These are phyloP conservation scores for Leptobrachium ailaonicum DNA, from an alignment of 2,113 vertebrate genomes.

Conservation along the genomic window DNA sequence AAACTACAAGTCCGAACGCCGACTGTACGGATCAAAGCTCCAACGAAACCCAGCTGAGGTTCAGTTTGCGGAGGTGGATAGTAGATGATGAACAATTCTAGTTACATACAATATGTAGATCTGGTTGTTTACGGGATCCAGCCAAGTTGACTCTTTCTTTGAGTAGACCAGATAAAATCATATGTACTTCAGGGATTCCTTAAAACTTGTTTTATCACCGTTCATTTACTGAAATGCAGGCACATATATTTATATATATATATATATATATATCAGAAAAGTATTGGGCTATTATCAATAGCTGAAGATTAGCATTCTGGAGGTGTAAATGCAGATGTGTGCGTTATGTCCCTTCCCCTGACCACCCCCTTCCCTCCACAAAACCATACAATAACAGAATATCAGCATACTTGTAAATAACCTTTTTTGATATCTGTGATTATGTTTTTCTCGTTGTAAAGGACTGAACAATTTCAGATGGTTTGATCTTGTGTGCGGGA, in stretches of 20 bases:
- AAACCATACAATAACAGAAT: too few relatives aligned
- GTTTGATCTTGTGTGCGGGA: not conserved
- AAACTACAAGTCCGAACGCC: constrained; percentile 72
- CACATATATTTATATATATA: not conserved
- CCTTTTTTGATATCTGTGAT: not conserved
- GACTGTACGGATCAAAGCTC: constrained; percentile 74
- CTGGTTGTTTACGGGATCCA: not conserved
- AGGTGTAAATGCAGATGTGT: not conserved
- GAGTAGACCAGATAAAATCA: not conserved
- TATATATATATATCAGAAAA: not conserved
- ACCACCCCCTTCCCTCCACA: too few relatives aligned
- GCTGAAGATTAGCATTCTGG: not conserved
- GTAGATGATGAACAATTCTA: not conserved
- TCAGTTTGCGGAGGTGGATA: not conserved
- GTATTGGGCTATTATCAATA: not conserved
- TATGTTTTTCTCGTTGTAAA: not conserved
- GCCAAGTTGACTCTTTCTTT: not conserved
- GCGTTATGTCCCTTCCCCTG: too few relatives aligned
- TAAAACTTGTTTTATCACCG: not conserved
- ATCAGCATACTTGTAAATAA: not conserved
- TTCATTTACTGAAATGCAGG: not conserved
- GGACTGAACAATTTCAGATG: not conserved
- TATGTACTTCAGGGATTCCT: constrained; percentile 11
- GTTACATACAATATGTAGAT: not conserved
- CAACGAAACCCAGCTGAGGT: constrained; percentile 73